Conservation (phyloP, 2,113 vertebrate species). For the Tyrannus savana region DNA sequence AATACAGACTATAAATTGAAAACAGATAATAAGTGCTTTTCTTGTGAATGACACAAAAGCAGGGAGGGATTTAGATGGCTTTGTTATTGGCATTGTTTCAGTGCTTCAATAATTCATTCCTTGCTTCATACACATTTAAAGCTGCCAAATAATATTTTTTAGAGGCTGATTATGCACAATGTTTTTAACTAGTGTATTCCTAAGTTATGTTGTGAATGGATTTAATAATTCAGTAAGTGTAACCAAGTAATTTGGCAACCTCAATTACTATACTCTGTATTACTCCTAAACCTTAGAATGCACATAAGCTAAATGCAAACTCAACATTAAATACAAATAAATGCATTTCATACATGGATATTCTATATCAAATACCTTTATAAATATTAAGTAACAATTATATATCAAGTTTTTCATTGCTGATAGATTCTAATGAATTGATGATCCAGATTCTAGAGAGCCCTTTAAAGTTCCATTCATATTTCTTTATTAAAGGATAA, state of each 20-base stretch:
- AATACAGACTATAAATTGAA: constrained; percentile 57
- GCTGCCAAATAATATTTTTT: constrained; percentile 1
- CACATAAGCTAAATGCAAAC: neutral
- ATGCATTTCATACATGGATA: neutral
- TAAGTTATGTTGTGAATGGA: neutral
- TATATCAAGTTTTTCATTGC: neutral
- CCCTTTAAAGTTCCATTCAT: neutral
- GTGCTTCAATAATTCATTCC: neutral
- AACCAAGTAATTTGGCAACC: neutral
- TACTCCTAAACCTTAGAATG: neutral
- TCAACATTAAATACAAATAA: neutral
- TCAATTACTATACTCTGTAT: neutral
- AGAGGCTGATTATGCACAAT: neutral
- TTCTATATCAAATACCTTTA: neutral
- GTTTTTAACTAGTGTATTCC: neutral
- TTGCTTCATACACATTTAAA: constrained; percentile 14
- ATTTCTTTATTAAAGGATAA: neutral
- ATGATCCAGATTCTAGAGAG: neutral
- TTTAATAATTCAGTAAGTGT: constrained; percentile 51
- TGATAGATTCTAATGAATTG: neutral
- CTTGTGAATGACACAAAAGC: constrained; percentile 40
- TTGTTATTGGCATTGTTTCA: constrained; percentile 17
- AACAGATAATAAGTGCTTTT: constrained; percentile 44
- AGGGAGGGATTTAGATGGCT: constrained; percentile 2
- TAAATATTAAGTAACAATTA: neutral